phyloP scores from a whole-genome alignment of 2,888 invertebrate genomes.

The Tachina fera region DNA sequence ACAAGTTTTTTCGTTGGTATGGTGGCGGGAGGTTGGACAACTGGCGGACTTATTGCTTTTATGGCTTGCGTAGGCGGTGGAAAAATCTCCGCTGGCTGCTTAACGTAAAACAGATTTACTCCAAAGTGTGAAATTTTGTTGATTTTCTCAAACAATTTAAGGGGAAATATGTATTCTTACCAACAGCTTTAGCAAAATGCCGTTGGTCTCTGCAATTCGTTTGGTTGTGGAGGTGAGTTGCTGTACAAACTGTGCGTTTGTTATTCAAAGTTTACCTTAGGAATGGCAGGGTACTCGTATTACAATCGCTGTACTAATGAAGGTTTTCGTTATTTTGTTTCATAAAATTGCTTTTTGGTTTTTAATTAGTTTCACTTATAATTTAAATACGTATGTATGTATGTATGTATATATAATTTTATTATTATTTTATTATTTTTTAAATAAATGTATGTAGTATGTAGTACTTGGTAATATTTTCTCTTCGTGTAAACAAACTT shows the following conservation, averaged over 20 bases:
- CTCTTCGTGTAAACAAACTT: slow-evolving; percentile 1
- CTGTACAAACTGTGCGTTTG: slow-evolving; percentile 35
- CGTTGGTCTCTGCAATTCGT: slow-evolving; percentile 35
- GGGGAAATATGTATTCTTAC: slow-evolving; percentile 73
- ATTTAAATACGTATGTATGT: not conserved
- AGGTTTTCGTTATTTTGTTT: not conserved
- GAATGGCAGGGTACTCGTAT: not conserved
- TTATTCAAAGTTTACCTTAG: not conserved
- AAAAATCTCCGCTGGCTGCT: slow-evolving; percentile 83
- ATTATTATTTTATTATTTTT: not conserved
- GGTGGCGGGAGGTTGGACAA: slow-evolving; percentile 79
- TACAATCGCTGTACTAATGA: not conserved
- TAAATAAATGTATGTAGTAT: not conserved
- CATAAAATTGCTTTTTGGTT: not conserved
- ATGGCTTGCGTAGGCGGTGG: slow-evolving; percentile 82
- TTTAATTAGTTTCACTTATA: slow-evolving; percentile 3
- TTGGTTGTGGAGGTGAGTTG: slow-evolving; percentile 9
- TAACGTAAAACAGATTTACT: slow-evolving; percentile 83
- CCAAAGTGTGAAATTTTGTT: slow-evolving; percentile 84
- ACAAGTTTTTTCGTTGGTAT: slow-evolving; percentile 83
- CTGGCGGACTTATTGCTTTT: slow-evolving; percentile 83
- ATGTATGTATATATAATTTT: not conserved
- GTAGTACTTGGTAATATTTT: not conserved
- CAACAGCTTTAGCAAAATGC: slow-evolving; percentile 49
- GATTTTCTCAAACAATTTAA: slow-evolving; percentile 80